These are phyloP conservation scores for Torymus texanus DNA, from an alignment of 2,888 invertebrate genomes.

Conservation along the genomic window DNA sequence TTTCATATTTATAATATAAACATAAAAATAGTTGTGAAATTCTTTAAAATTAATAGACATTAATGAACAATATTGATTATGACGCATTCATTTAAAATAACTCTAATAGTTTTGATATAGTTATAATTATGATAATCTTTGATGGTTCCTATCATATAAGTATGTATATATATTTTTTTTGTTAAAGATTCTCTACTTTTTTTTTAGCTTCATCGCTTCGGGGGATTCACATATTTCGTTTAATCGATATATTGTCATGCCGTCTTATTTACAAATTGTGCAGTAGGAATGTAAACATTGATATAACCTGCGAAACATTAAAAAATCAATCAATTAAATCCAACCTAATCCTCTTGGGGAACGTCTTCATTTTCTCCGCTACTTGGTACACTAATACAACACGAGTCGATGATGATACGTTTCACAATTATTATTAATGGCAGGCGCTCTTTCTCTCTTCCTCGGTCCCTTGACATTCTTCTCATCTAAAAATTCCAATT, in stretches of 20 bases:
- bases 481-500: constrained; percentile 43
- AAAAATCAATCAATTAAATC: neutral
- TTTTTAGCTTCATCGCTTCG: no score
- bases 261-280: constrained; percentile 38
- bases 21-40: constrained; percentile 41
- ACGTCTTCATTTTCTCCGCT: neutral
- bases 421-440: constrained; percentile 45
- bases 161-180: no score
- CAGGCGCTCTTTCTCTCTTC: neutral
- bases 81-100: constrained; percentile 10
- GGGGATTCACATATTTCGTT: neutral
- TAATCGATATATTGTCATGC: constrained; percentile 38
- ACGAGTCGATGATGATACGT: constrained; percentile 4
- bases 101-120: neutral
- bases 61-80: constrained; percentile 6
- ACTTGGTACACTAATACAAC: constrained; percentile 1
- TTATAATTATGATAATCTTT: no score
- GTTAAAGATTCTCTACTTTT: no score
- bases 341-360: neutral
- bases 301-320: neutral
- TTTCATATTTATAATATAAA: constrained; percentile 34
- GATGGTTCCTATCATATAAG: no score
- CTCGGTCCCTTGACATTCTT: constrained; percentile 42
- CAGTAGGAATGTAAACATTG: constrained; percentile 1
- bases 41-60: constrained; percentile 5